Percentiles rank a stretch among this genome's conserved stretches.
Evolutionary conservation across 2,888 invertebrate species (phyloP).

Genomic region (Shargacucullia verbasci): DNA sequence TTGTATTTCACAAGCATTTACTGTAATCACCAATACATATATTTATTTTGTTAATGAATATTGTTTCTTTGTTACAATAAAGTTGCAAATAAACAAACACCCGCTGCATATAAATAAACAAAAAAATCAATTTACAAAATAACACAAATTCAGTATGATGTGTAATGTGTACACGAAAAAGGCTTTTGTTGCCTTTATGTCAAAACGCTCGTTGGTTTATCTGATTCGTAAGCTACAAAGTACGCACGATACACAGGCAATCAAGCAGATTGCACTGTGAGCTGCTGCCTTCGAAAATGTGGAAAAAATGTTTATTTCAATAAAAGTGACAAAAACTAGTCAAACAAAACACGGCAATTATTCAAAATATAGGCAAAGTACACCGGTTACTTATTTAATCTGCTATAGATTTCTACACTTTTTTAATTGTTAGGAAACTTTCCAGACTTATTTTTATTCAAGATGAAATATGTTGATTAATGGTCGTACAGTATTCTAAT

Average conservation of each 20-base stretch:
- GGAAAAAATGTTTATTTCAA: slow-evolving; percentile 20
- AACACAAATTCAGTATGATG: too few relatives aligned
- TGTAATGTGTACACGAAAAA: background rate
- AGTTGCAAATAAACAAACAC: too few relatives aligned
- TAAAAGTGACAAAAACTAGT: slow-evolving; percentile 11
- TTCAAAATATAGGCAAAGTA: slow-evolving; percentile 1
- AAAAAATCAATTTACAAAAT: too few relatives aligned
- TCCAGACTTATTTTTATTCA: too few relatives aligned
- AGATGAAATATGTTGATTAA: too few relatives aligned
- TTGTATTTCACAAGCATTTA: too few relatives aligned
- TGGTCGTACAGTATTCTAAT: too few relatives aligned
- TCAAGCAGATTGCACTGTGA: slow-evolving; percentile 40
- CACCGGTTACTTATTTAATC: background rate
- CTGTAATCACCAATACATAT: too few relatives aligned
- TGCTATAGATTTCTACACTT: background rate
- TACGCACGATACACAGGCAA: slow-evolving; percentile 24
- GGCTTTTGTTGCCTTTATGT: slow-evolving; percentile 9
- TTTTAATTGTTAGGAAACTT: too few relatives aligned
- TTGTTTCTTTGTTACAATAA: too few relatives aligned
- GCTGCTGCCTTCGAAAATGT: slow-evolving; percentile 3
- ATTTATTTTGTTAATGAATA: too few relatives aligned
- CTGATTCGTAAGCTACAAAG: slow-evolving; percentile 27
- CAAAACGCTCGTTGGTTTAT: slow-evolving; percentile 27
- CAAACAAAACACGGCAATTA: slow-evolving; percentile 13
- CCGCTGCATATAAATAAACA: too few relatives aligned